Base-by-base conservation (phyloP, 2,113 vertebrate genomes). In the Himantopus leucocephalus region DNA sequence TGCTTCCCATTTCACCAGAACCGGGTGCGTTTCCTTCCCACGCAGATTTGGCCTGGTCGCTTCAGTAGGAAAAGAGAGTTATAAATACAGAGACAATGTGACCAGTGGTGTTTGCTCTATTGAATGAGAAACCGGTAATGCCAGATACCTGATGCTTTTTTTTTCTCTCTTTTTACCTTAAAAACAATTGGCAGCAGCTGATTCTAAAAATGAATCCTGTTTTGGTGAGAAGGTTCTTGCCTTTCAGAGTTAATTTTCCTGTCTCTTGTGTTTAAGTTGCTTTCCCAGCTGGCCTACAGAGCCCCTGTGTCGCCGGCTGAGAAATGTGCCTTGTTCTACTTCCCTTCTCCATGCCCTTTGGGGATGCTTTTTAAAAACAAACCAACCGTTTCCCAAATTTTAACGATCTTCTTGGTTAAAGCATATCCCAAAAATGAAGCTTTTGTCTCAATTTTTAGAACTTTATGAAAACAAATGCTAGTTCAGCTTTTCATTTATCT, bases 171-270 rank as follows among this genome's bases (percentile, higher is more conserved):
- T 66, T 85, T 24, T 67, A 39, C 18, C 55, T 78, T 77, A 41
- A 80, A 94, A 95, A 43, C 50, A 85, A 22, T 8, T 72, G 60
- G 26, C 41, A 92, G 64, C 26, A 66, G 32, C 56, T 88, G 68
- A 62, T 75, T 80, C 68, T 78, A 26, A 91, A 95, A 86, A 58
- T 41, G 37, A 93, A 82, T 66, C 60, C 39, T 62, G 10, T 64
- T 87, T 64, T 73, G 53, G 58, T 83, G 73, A 66, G 86, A 91
- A 89, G 30, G 21, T 82, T 97, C 64, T 87, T 78, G 37, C 7
- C 15, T 87, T 92, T 81, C 52, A 22, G 12, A 32, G 59, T 27
- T 91, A 39, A 68, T 92, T 89, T 90, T 58, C 64, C 48, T 72
- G 39, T 71, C 73, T 76, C 62, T 75, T 59, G 29, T 52, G 37